A percentile compares a stretch with the other conserved stretches of the same genome.
Conservation (phyloP, 2,888 invertebrate genomes). For the Zele albiditarsus region DNA sequence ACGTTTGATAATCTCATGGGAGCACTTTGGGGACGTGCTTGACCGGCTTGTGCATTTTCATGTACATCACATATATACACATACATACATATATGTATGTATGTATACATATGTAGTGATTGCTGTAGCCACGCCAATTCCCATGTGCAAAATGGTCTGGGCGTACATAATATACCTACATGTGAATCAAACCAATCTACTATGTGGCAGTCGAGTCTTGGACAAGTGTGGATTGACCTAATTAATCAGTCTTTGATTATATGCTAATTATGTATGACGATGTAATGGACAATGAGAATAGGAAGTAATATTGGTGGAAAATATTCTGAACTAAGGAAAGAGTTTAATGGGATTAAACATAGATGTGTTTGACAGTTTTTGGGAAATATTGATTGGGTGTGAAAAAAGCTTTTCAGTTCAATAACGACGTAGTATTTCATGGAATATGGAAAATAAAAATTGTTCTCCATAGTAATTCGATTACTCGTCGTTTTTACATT, state of each 20-base stretch:
- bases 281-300: neutral
- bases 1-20: constrained; percentile 10
- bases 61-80: neutral
- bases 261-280: neutral
- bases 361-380: too few species aligned
- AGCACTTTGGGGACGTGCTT: constrained; percentile 9
- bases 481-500: too few species aligned
- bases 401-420: too few species aligned
- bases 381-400: too few species aligned
- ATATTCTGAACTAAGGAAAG: too few species aligned
- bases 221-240: constrained; percentile 11
- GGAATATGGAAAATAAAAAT: too few species aligned
- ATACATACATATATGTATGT: neutral
- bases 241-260: constrained; percentile 12
- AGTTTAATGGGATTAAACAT: too few species aligned
- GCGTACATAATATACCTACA: constrained; percentile 6
- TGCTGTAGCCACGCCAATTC: constrained; percentile 8
- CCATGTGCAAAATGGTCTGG: neutral
- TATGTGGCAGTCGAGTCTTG: neutral
- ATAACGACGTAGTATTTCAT: too few species aligned
- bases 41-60: constrained; percentile 19
- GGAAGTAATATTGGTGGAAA: neutral
- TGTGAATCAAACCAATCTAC: constrained; percentile 16
- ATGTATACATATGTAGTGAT: constrained; percentile 3
- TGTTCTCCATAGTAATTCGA: too few species aligned